A percentile compares a stretch with the other conserved stretches of the same genome.
phyloP scores from a whole-genome alignment of 2,113 vertebrate genomes.

The Aegypius monachus region DNA sequence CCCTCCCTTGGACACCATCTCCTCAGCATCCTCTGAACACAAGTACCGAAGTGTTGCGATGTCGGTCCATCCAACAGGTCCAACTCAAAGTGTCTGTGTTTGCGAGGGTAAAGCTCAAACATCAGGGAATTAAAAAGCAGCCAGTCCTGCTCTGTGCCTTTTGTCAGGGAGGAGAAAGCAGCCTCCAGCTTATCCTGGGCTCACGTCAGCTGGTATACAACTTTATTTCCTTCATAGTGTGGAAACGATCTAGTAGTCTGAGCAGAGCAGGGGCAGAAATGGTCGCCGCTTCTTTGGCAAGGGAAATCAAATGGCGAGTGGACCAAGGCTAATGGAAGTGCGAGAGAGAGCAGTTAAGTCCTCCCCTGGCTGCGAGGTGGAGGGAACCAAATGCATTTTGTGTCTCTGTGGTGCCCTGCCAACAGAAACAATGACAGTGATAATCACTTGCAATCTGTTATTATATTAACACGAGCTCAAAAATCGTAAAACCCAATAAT shows the following conservation, averaged over 20 bases:
- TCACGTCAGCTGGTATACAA: rapidly evolving
- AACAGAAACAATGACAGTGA: slow-evolving; percentile 1
- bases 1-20: background rate
- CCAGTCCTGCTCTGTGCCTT: background rate
- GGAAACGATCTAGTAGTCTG: rapidly evolving
- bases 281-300: background rate
- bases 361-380: background rate
- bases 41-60: background rate
- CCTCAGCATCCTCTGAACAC: background rate
- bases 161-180: background rate
- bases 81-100: rapidly evolving
- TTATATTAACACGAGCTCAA: background rate
- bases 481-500: slow-evolving; percentile 23
- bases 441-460: background rate
- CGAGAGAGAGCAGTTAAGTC: background rate
- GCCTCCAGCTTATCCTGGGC: background rate
- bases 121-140: background rate
- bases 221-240: rapidly evolving
- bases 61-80: rapidly evolving
- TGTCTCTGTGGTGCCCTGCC: background rate
- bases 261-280: background rate
- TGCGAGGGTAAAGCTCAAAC: background rate
- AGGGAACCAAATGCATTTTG: background rate
- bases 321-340: rapidly evolving
- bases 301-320: rapidly evolving